A percentile compares a stretch with the other conserved stretches of the same genome.
These are phyloP conservation scores for Nilaparvata lugens DNA, from an alignment of 1,140 invertebrate genomes.

Conservation along the genomic window DNA sequence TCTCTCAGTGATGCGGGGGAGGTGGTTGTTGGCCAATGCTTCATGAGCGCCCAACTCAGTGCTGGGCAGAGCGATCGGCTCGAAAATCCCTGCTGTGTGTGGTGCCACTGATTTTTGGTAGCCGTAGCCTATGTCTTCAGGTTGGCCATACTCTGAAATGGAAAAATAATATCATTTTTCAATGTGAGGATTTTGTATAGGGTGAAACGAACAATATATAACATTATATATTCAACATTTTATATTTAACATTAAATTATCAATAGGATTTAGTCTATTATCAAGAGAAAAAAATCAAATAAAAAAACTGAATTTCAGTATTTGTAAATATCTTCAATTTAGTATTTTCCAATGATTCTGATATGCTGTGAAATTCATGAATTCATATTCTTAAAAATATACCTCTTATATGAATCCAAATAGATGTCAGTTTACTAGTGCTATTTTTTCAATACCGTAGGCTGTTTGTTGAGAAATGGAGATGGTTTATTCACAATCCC, in stretches of 20 bases:
- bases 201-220: neutral
- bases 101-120: conserved; percentile 24
- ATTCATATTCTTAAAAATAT: too few relatives aligned
- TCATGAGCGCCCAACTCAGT: conserved; percentile 5
- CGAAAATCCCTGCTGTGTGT: conserved; percentile 14
- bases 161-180: neutral
- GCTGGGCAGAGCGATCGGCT: conserved; percentile 15
- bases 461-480: too few relatives aligned
- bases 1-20: neutral
- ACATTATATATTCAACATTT: neutral
- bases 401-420: too few relatives aligned
- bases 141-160: conserved; percentile 25
- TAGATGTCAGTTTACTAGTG: too few relatives aligned
- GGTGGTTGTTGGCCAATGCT: neutral
- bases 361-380: too few relatives aligned
- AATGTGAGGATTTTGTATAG: neutral
- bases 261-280: neutral
- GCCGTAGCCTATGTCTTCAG: conserved; percentile 29
- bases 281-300: neutral
- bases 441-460: too few relatives aligned
- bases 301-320: too few relatives aligned
- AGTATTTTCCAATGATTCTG: too few relatives aligned
- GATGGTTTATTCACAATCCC: too few relatives aligned
- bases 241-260: too few relatives aligned
- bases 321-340: too few relatives aligned